A percentile compares a stretch with the other conserved stretches of the same genome.
phyloP scores from a whole-genome alignment of 2,888 invertebrate species.

The Syrista parreyssii region DNA sequence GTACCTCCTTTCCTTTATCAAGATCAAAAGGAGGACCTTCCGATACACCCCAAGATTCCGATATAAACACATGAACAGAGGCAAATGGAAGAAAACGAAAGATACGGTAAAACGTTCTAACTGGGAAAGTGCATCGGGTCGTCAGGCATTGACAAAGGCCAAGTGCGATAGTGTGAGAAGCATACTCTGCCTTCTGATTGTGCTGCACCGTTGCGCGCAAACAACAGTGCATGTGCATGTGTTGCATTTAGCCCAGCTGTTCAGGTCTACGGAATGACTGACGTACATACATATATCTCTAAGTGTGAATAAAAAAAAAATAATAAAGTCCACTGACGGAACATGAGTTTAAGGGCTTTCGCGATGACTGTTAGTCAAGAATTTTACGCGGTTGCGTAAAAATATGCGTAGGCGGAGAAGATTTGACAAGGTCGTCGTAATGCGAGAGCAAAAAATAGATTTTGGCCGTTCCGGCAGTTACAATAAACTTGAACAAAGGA shows the following conservation, averaged over 20 bases:
- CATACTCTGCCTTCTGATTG: conserved; percentile 48
- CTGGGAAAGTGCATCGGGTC: neutral
- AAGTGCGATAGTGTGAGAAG: conserved; percentile 29
- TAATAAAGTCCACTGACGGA: conserved; percentile 1
- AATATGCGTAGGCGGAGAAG: conserved; percentile 28
- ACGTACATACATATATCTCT: conserved; percentile 11
- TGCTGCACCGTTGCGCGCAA: conserved; percentile 48
- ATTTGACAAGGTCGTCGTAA: neutral
- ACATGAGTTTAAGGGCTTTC: neutral
- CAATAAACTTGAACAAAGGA: conserved; percentile 26
- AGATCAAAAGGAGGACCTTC: neutral
- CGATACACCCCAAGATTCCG: conserved; percentile 1
- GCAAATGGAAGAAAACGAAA: conserved; percentile 23
- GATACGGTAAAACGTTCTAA: conserved; percentile 12
- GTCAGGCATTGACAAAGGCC: conserved; percentile 31
- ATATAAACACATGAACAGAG: conserved; percentile 17
- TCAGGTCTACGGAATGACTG: conserved; percentile 34
- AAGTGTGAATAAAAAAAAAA: conserved; percentile 17
- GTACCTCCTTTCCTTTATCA: neutral
- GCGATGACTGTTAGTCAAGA: neutral
- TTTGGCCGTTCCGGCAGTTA: conserved; percentile 21
- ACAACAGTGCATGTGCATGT: neutral
- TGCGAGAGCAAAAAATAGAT: conserved; percentile 30
- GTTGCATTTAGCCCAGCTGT: conserved; percentile 43
- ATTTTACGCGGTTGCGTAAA: conserved; percentile 36